Percentiles rank a stretch among this genome's conserved stretches.
Evolutionary conservation across 2,888 invertebrate species (phyloP).

Genomic region (Brachyopa scutellaris): DNA sequence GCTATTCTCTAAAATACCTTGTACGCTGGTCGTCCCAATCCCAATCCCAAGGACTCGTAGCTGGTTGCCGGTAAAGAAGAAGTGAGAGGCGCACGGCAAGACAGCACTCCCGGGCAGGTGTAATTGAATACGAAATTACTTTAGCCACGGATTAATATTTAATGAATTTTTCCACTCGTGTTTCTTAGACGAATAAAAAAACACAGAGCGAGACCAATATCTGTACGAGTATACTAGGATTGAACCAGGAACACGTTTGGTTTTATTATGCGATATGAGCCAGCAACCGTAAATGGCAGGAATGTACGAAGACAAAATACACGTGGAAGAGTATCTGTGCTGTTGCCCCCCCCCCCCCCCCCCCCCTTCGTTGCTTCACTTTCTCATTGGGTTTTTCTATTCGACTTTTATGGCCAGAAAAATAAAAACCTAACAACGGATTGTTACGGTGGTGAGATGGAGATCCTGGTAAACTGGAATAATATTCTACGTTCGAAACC

Average conservation of each 20-base stretch:
- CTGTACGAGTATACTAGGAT: conserved; percentile 13
- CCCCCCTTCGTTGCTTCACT: not conserved
- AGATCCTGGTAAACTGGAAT: not conserved
- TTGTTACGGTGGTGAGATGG: not conserved
- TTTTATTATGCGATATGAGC: conserved; percentile 61
- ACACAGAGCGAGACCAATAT: conserved; percentile 37
- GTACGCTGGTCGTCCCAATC: conserved; percentile 39
- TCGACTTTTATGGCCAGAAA: conserved; percentile 48
- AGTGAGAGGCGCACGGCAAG: conserved; percentile 46
- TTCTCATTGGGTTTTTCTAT: conserved; percentile 16
- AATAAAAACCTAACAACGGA: conserved; percentile 38
- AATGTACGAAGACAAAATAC: conserved; percentile 40
- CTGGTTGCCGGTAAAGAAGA: not conserved
- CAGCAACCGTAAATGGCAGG: conserved; percentile 9
- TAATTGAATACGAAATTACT: conserved; percentile 76
- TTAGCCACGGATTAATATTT: conserved; percentile 75
- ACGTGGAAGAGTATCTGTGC: not conserved
- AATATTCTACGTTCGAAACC: not conserved
- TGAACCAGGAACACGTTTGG: conserved; percentile 49
- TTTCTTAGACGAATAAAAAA: conserved; percentile 65
- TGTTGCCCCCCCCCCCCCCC: too few species aligned
- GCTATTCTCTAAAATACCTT: conserved; percentile 49
- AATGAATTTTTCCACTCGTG: conserved; percentile 74
- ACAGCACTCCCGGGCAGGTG: conserved; percentile 72
- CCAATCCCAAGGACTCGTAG: conserved; percentile 36